phyloP scores from a whole-genome alignment of 1,140 invertebrate species.

The Adelges cooleyi region DNA sequence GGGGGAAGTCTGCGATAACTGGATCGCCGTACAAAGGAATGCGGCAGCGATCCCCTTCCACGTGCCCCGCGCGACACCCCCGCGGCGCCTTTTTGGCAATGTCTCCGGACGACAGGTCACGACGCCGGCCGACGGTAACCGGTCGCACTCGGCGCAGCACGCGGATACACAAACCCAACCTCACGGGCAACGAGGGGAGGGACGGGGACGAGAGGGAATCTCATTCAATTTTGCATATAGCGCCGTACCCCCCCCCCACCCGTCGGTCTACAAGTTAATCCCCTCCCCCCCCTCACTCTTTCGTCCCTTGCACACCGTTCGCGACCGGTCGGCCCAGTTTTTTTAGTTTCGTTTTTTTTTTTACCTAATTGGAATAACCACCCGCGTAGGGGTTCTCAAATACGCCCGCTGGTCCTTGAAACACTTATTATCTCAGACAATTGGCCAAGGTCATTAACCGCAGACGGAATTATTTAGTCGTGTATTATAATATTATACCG shows the following conservation, averaged over 20 bases:
- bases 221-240: constrained; percentile 19
- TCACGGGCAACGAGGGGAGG: not conserved
- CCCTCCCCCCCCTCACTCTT: not conserved
- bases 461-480: not conserved
- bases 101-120: not conserved
- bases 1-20: constrained; percentile 14
- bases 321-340: constrained; percentile 6
- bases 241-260: not conserved
- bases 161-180: not conserved
- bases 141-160: not conserved
- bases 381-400: constrained; percentile 6
- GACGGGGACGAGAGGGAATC: not conserved
- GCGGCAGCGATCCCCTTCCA: not conserved
- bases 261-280: not conserved
- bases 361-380: not conserved
- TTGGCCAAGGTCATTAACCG: constrained; percentile 24
- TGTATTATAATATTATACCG: not conserved
- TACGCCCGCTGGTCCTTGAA: not conserved
- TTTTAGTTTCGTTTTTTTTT: not conserved
- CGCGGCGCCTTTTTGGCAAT: constrained; percentile 17
- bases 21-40: constrained; percentile 23
- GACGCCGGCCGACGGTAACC: constrained; percentile 4
- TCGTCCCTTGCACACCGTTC: not conserved
- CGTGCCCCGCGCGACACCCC: not conserved
- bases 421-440: not conserved